A percentile compares a stretch with the other conserved stretches of the same genome.
Evolutionary conservation across 2,797 vertebrate species (phyloP).

Genomic region (Malurus leucopterus): DNA sequence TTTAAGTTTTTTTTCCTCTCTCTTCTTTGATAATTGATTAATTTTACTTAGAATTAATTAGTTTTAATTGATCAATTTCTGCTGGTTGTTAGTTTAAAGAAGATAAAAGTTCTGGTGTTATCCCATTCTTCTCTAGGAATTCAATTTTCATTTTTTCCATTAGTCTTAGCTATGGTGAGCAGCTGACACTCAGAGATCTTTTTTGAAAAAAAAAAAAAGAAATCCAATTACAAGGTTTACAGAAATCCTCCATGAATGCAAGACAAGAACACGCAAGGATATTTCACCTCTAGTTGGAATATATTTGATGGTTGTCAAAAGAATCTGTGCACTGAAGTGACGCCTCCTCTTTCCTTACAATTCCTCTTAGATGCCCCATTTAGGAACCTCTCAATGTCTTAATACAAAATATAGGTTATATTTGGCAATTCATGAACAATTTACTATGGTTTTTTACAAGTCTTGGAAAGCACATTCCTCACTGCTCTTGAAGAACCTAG

Average conservation of each 20-base stretch:
- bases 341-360: background rate
- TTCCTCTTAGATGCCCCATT: background rate
- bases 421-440: background rate
- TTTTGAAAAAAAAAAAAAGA: background rate
- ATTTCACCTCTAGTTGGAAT: background rate
- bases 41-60: background rate
- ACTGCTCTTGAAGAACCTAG: background rate
- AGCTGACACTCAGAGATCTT: background rate
- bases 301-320: background rate
- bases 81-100: background rate
- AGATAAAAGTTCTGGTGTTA: background rate
- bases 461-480: background rate
- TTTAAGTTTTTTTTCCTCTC: background rate
- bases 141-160: background rate
- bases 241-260: background rate
- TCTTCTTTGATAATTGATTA: background rate
- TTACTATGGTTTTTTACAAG: background rate
- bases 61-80: background rate
- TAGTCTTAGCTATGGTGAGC: background rate
- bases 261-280: background rate
- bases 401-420: background rate
- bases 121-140: background rate
- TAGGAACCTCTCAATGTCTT: background rate
- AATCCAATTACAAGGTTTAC: background rate
- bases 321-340: background rate